A percentile compares a stretch with the other conserved stretches of the same genome.
Conservation (phyloP, 2,797 vertebrate genomes). For the Linurgus olivaceus region DNA sequence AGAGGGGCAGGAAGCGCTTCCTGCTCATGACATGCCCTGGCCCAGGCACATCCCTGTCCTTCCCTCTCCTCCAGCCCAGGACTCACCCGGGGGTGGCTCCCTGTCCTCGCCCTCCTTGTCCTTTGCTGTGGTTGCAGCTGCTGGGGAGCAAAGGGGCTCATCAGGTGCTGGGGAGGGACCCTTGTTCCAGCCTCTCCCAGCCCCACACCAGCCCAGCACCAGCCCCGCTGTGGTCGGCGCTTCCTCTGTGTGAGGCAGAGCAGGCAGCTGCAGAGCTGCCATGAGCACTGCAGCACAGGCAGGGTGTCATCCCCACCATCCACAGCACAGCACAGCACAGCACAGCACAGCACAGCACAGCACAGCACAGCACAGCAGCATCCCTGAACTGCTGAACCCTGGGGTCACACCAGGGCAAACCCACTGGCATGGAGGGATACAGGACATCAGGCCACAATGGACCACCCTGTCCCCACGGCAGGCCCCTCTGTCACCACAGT, state of each 20-base stretch:
- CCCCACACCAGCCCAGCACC: background rate
- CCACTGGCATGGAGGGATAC: fast-evolving
- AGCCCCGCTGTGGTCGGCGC: background rate
- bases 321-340: fast-evolving
- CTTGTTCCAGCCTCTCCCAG: fast-evolving
- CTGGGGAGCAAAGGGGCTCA: fast-evolving
- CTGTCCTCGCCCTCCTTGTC: background rate
- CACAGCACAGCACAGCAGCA: background rate
- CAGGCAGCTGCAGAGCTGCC: background rate
- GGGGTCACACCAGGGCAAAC: fast-evolving
- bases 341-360: no score
- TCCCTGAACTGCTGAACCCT: background rate
- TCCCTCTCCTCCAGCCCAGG: background rate
- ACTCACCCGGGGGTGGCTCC: background rate
- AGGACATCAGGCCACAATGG: fast-evolving
- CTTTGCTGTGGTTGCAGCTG: background rate
- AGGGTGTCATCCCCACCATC: background rate
- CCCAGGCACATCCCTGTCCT: background rate
- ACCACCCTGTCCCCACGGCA: no score
- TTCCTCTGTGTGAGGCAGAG: background rate
- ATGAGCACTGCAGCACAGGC: fast-evolving
- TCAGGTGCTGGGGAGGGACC: fast-evolving
- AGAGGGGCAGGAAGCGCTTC: background rate
- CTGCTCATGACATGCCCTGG: background rate
- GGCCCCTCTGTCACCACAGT: fast-evolving